A percentile compares a stretch with the other conserved stretches of the same genome.
These are phyloP conservation scores for Caenorhabditis remanei DNA, from an alignment of 1,140 invertebrate genomes.

Conservation along the genomic window DNA sequence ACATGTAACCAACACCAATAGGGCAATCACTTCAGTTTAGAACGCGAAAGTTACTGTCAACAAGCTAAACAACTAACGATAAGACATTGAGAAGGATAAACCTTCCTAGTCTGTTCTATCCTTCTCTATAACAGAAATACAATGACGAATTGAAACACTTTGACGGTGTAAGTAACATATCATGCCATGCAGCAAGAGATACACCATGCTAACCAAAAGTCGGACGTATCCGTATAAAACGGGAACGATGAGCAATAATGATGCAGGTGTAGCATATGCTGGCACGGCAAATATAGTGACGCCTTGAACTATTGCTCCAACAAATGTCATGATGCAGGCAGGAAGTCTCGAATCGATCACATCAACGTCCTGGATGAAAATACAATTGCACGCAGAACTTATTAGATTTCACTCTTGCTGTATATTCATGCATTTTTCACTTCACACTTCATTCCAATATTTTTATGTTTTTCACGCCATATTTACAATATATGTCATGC, in stretches of 20 bases:
- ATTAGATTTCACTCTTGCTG: neutral
- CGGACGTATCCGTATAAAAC: constrained; percentile 63
- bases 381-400: constrained; percentile 5
- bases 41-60: too few relatives aligned
- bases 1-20: neutral
- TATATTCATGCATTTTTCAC: neutral
- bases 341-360: constrained; percentile 69
- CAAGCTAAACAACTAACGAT: too few relatives aligned
- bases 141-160: constrained; percentile 32
- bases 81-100: too few relatives aligned
- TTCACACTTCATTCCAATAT: neutral
- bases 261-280: constrained; percentile 67
- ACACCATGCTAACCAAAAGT: constrained; percentile 64
- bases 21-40: neutral
- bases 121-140: neutral
- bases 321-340: constrained; percentile 64
- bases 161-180: neutral
- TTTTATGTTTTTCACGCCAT: too few relatives aligned
- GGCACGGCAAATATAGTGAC: constrained; percentile 70
- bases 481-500: too few relatives aligned
- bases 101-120: too few relatives aligned
- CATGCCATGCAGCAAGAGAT: neutral
- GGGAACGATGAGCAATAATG: constrained; percentile 62
- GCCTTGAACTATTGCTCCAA: constrained; percentile 66
- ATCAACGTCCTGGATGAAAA: constrained; percentile 67